Evolutionary conservation across 2,888 invertebrate species (phyloP).

Genomic region (Acrobasis consociella): DNA sequence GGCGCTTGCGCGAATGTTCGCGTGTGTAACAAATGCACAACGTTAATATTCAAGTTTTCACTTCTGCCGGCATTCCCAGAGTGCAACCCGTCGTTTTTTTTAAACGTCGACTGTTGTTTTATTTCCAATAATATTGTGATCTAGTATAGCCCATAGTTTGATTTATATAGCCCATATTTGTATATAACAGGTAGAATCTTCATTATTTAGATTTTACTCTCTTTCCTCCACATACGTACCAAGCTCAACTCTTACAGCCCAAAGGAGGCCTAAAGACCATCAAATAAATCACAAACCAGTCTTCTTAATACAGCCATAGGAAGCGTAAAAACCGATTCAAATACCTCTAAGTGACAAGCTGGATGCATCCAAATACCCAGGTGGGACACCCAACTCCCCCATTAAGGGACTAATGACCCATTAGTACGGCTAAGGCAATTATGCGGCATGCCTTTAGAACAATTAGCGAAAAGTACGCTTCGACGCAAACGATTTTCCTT

Average conservation of each 20-base stretch:
- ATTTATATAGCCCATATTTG: no score
- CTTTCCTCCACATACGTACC: no score
- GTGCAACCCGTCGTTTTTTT: no score
- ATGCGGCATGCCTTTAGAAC: constrained; percentile 16
- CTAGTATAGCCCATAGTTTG: no score
- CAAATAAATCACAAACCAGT: constrained; percentile 14
- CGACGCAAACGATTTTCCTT: constrained; percentile 16
- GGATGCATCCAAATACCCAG: constrained; percentile 18
- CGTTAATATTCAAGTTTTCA: no score
- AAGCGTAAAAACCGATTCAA: constrained; percentile 10
- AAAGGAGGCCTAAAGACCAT: not conserved
- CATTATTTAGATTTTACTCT: no score
- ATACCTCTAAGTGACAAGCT: constrained; percentile 18
- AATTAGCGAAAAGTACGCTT: constrained; percentile 17
- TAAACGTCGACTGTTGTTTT: no score
- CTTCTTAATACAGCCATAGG: constrained; percentile 14
- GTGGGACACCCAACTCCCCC: constrained; percentile 1
- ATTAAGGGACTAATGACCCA: constrained; percentile 15
- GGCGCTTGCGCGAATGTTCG: no score
- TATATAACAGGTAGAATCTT: no score
- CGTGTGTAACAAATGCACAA: no score
- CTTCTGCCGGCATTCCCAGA: no score
- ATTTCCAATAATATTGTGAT: no score
- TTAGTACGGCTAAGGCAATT: constrained; percentile 17
- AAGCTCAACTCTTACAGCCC: not conserved